Evolutionary conservation across 2,797 vertebrate genomes (phyloP).

Genomic region (Rhinatrema bivittatum): DNA sequence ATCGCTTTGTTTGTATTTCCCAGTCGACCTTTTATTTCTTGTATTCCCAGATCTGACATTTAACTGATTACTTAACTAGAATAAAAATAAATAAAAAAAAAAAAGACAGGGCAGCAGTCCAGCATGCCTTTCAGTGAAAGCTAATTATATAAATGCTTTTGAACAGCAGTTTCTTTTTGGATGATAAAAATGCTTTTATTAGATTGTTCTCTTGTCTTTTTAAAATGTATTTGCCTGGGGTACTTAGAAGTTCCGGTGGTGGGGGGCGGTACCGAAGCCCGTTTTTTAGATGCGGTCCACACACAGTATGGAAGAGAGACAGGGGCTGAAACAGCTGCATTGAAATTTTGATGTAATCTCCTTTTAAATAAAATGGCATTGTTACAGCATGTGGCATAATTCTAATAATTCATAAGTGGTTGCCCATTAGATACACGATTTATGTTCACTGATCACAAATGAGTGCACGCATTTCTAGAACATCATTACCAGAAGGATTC

Average conservation of each 20-base stretch:
- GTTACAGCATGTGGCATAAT: no score
- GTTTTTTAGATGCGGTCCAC: constrained; percentile 3
- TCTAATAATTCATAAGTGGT: no score
- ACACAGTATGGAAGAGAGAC: neutral
- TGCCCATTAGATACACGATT: no score
- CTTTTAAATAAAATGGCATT: no score
- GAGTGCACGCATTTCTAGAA: no score
- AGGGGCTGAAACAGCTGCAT: no score
- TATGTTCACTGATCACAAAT: no score
- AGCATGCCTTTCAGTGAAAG: constrained; percentile 50
- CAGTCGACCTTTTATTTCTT: constrained; percentile 20
- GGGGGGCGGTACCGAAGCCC: constrained; percentile 15
- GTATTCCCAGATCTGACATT: constrained; percentile 35
- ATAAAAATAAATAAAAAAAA: constrained; percentile 50
- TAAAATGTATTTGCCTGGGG: constrained; percentile 47
- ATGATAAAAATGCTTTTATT: constrained; percentile 60
- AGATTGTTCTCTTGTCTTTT: constrained; percentile 57
- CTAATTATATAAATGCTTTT: constrained; percentile 66
- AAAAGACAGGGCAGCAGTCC: constrained; percentile 44
- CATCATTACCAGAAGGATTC: no score
- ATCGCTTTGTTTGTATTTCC: constrained; percentile 27
- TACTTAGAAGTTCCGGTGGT: constrained; percentile 36
- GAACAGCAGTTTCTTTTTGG: constrained; percentile 54
- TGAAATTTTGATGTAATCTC: no score
- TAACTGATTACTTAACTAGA: constrained; percentile 37